Evolutionary conservation across 1,140 invertebrate genomes (phyloP).

Genomic region (Panagrolaimus sp.): DNA sequence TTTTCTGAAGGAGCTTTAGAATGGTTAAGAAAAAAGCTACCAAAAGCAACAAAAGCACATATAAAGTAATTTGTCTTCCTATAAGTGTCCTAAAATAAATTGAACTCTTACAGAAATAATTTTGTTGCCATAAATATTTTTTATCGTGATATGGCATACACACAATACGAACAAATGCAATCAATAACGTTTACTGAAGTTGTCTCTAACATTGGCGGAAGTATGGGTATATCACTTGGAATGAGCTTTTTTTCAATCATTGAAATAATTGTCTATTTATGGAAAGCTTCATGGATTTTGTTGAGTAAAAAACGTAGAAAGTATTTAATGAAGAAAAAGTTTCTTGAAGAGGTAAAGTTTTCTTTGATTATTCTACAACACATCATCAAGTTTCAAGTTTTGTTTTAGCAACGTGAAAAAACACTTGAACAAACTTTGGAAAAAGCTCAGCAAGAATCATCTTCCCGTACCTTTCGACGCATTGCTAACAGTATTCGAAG

Average conservation of each 20-base stretch:
- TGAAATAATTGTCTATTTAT: constrained; percentile 46
- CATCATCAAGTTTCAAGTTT: too few species aligned
- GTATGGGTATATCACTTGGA: constrained; percentile 56
- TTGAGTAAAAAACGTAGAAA: constrained; percentile 48
- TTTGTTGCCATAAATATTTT: constrained; percentile 54
- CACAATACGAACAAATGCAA: constrained; percentile 54
- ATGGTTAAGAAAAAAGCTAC: constrained; percentile 13
- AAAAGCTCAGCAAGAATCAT: too few species aligned
- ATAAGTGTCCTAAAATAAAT: too few species aligned
- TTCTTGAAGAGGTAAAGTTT: too few species aligned
- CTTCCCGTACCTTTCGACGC: too few species aligned
- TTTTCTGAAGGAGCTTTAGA: constrained; percentile 19
- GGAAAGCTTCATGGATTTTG: constrained; percentile 53
- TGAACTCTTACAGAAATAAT: constrained; percentile 21
- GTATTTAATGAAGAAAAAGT: constrained; percentile 31
- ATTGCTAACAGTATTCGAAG: too few species aligned
- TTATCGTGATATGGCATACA: constrained; percentile 55
- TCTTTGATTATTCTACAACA: too few species aligned
- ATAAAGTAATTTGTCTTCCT: background rate
- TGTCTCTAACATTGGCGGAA: constrained; percentile 51
- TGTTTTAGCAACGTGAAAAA: too few species aligned
- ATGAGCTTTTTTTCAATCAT: constrained; percentile 50
- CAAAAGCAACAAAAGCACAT: background rate
- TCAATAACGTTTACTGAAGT: constrained; percentile 42
- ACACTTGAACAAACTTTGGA: too few species aligned